Percentiles rank a stretch among this genome's conserved stretches.
Evolutionary conservation across 2,797 vertebrate species (phyloP).

Genomic region (Crocidura indochinensis): DNA sequence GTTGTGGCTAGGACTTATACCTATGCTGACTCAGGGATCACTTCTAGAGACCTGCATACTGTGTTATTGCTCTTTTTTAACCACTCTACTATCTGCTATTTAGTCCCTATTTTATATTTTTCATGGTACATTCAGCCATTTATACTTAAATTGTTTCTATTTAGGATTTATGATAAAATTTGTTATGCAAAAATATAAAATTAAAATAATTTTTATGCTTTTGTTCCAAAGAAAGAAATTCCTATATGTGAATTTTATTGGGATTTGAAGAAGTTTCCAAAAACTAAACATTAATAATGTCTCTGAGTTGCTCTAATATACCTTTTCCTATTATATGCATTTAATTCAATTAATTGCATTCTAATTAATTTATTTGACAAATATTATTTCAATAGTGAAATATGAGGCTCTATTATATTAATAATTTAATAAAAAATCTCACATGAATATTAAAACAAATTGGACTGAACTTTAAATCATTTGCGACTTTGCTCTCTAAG

Average conservation of each 20-base stretch:
- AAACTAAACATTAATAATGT: no score
- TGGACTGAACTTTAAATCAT: background rate
- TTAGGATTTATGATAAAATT: slow-evolving; percentile 23
- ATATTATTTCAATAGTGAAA: background rate
- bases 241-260: background rate
- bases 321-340: background rate
- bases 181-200: background rate
- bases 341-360: slow-evolving; percentile 17
- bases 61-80: no score
- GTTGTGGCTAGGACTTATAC: no score
- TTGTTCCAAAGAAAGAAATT: background rate
- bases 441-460: background rate
- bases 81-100: no score
- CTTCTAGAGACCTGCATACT: no score
- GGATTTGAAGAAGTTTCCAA: background rate
- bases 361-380: background rate
- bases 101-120: background rate
- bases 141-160: background rate
- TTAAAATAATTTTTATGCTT: background rate
- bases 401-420: background rate
- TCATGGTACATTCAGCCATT: background rate
- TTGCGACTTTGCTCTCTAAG: background rate
- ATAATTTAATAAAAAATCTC: background rate
- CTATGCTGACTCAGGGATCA: no score
- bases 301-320: background rate